Evolutionary conservation across 2,888 invertebrate genomes (phyloP).

Genomic region (Lymantria monacha): DNA sequence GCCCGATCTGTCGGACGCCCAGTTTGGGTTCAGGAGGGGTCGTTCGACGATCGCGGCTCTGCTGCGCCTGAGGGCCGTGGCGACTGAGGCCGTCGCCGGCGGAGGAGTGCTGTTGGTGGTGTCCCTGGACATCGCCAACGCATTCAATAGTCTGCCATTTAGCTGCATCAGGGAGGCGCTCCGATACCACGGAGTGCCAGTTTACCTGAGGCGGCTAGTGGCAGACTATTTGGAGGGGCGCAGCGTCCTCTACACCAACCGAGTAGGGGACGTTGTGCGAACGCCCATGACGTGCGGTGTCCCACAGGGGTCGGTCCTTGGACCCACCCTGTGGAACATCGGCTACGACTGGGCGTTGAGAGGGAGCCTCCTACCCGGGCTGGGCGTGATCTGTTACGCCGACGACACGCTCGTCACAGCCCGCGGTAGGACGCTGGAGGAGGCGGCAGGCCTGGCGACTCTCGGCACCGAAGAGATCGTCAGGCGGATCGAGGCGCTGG

Average conservation of each 20-base stretch:
- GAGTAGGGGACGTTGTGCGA: neutral
- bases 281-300: neutral
- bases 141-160: slow-evolving; percentile 18
- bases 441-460: no score
- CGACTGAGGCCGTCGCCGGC: slow-evolving; percentile 7
- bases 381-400: neutral
- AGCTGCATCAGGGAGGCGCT: neutral
- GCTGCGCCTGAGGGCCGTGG: slow-evolving; percentile 1
- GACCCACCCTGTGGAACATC: no score
- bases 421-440: no score
- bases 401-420: no score
- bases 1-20: slow-evolving; percentile 4
- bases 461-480: no score
- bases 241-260: neutral
- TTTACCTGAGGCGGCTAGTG: neutral
- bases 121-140: slow-evolving; percentile 24
- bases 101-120: slow-evolving; percentile 17
- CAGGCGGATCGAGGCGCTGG: no score
- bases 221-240: neutral
- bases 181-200: neutral
- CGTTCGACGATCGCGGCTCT: slow-evolving; percentile 15
- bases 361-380: neutral
- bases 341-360: no score
- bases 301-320: no score
- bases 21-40: slow-evolving; percentile 8